Evolutionary conservation across 1,140 invertebrate genomes (phyloP).

Genomic region (Sarcophaga peregrina): DNA sequence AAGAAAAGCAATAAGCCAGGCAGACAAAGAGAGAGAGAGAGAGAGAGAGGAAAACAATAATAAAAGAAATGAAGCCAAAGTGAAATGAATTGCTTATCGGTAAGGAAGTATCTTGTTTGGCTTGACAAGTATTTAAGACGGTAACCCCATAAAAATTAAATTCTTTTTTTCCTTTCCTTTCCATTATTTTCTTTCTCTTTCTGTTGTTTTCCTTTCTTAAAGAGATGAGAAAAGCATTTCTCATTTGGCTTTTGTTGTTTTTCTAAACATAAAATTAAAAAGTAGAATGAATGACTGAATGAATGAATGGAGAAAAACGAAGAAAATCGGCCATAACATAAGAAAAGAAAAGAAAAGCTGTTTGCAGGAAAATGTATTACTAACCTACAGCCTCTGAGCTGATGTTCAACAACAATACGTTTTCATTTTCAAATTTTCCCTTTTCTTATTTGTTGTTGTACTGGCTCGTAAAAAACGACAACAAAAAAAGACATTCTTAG

Average conservation of each 20-base stretch:
- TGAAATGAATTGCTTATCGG: conserved; percentile 7
- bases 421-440: conserved; percentile 33
- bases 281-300: too few species aligned
- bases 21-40: not conserved
- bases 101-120: conserved; percentile 15
- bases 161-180: not conserved
- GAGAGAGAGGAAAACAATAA: not conserved
- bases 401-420: conserved; percentile 28
- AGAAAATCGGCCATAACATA: too few species aligned
- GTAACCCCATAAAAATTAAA: conserved; percentile 24
- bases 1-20: not conserved
- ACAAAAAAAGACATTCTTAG: not conserved
- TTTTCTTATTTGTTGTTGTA: not conserved
- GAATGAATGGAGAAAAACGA: too few species aligned
- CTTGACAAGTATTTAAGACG: conserved; percentile 22
- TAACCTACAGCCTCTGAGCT: conserved; percentile 40
- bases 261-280: too few species aligned
- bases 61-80: not conserved
- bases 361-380: conserved; percentile 27
- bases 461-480: not conserved
- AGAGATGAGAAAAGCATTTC: too few species aligned
- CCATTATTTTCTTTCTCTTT: too few species aligned
- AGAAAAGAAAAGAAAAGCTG: not conserved
- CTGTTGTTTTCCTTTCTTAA: too few species aligned
- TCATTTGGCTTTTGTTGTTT: too few species aligned